Percentiles rank a stretch among this genome's conserved stretches.
Evolutionary conservation across 2,888 invertebrate genomes (phyloP).

Genomic region (Acronicta alni): DNA sequence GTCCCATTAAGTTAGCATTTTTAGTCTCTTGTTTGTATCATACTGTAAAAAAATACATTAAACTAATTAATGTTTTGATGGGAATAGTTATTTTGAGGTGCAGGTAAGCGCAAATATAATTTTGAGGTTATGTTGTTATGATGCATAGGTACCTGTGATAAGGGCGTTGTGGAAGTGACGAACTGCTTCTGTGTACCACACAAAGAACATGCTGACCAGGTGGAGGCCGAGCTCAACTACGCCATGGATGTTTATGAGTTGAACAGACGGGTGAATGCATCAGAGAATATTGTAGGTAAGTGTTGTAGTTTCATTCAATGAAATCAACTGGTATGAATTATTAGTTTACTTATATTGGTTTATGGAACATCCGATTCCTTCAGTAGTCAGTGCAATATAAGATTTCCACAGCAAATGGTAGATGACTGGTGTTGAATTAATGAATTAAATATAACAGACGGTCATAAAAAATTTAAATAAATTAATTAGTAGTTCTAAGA

Average conservation of each 20-base stretch:
- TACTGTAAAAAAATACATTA: neutral
- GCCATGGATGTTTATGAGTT: conserved; percentile 98
- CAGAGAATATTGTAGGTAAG: conserved; percentile 96
- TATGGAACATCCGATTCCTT: no score
- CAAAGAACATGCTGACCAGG: conserved; percentile 98
- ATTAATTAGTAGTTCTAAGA: no score
- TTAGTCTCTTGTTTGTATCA: neutral
- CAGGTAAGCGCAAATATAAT: neutral
- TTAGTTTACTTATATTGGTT: no score
- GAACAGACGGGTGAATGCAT: conserved; percentile 97
- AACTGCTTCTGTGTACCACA: conserved; percentile 99
- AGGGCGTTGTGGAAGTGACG: conserved; percentile 98
- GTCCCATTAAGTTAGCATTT: conserved; percentile 21
- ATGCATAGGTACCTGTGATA: conserved; percentile 94
- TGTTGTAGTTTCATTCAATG: conserved; percentile 12
- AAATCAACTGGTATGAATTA: no score
- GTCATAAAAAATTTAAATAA: no score
- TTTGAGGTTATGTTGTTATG: conserved; percentile 72
- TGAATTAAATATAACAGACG: no score
- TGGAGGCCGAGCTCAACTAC: conserved; percentile 99
- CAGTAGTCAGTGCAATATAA: no score
- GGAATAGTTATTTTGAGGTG: no score
- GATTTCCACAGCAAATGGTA: no score
- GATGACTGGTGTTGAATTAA: no score
- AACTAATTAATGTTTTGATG: no score